Base-by-base conservation (phyloP, 2,888 invertebrate species). In the Sepiola atlantica region DNA sequence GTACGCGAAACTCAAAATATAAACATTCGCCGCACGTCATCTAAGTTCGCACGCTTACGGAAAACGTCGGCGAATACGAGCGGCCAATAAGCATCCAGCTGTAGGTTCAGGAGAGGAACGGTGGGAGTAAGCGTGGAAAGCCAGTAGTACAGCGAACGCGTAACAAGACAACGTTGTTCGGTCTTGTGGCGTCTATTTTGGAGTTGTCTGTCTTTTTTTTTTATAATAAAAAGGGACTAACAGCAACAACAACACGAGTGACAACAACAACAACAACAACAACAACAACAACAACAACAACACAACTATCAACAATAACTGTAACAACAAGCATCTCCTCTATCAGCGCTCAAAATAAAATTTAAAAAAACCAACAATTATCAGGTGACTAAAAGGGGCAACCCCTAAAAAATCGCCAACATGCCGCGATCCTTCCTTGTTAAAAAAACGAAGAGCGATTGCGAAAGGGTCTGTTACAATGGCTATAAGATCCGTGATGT, bases 351-450 rank as follows among this genome's bases (percentile, higher is more conserved):
- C 91, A 91, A 91, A 18, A n/a, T 18, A 91, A n/a, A n/a, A n/a
- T n/a, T n/a, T n/a, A n/a, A 91, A 21, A 91, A 45, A 90, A 91
- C 35, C 35, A 35, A 24, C 91, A 91, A 91, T 35, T 35, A 91
- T 28, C 55, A 93, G 28, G n/a, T 45, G 35, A 54, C 32, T 35
- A 35, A 32, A 90, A 28, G 61, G 61, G 35, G 32, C 18, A 91
- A 12, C 32, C 45, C 35, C 35, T 35, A 35, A 90, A 28, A 92
- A 94, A 91, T 21, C 18, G 35, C 35, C 32, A 96, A 95, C 45
- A 96, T 96, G 96, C 97, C 97, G n/a, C 95, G 96, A 35, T 97
- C 97, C 94, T 97, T 97, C 94, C 95, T 97, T 21, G 96, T 97
- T 35, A 97, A 97, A 95, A 97, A 97, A 94, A 95, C 95, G n/a